Evolutionary conservation across 30 jellyfish, hydroid and myxozoan genomes (phyloP), one percentile per base, ranked within the genome.

Genomic region (Morbakka virulenta): DNA sequence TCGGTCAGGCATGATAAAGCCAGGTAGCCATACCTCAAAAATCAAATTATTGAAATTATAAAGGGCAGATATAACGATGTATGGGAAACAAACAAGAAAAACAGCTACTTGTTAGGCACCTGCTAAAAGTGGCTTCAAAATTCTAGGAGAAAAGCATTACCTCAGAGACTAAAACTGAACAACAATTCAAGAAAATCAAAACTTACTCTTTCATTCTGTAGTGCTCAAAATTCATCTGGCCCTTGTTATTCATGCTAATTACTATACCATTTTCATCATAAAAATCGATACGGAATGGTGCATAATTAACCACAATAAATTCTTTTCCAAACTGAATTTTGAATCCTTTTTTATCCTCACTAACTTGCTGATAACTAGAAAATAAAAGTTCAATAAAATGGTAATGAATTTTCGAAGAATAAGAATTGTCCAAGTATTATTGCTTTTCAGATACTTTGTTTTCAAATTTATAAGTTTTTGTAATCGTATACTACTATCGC

Each of bases 141-240:
- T n/a, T n/a, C n/a, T n/a, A n/a, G n/a, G n/a, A n/a, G n/a, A n/a
- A n/a, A n/a, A n/a, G 17, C 1, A 1, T 4, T 24, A 63, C 21
- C 75, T 1, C 2, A 28, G 47, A 2, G 30, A 1, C 47, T 1
- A 63, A 3, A 63, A 2, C 1, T 2, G 11, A 9, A 9, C 17
- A 4, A 2, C 2, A 1, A 63, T 1, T 22, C 17, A 21, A 67
- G 1, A n/a, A n/a, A n/a, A n/a, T n/a, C n/a, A 28, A 17, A 14
- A 48, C 97, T 76, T 29, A 89, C 97, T 51, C 69, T 62, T 76
- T 89, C 28, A 28, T 71, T 34, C 98, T 63, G 94, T 91, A 91
- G 62, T 91, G 98, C 53, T 91, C 98, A 84, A 83, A 83, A 74
- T 84, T 91, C 95, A 91, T 84, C 64, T 83, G 74, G 4, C 98